These are phyloP conservation scores for Ciconia nigra DNA, from an alignment of 2,797 vertebrate species.

Conservation along the genomic window DNA sequence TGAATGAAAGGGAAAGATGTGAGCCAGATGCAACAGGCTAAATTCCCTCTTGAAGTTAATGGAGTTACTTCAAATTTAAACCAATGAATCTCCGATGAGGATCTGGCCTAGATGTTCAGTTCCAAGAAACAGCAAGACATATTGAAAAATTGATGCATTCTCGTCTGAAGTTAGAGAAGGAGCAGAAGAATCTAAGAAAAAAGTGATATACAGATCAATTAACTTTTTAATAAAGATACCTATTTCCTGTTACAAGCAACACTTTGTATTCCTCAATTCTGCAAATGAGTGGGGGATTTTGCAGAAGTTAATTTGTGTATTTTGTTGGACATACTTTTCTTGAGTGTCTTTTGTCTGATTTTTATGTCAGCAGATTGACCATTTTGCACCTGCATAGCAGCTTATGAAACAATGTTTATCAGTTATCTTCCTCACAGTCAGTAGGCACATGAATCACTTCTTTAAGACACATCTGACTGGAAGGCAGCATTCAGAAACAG, in stretches of 20 bases:
- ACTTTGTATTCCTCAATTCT: neutral
- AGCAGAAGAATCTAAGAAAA: neutral
- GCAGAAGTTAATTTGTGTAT: neutral
- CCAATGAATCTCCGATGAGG: neutral
- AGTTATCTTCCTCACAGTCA: neutral
- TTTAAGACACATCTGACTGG: neutral
- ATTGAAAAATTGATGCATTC: constrained; percentile 14
- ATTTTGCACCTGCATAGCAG: neutral
- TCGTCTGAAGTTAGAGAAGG: neutral
- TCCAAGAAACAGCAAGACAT: neutral
- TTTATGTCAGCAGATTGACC: neutral
- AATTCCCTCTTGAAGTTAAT: constrained; percentile 56
- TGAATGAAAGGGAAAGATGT: constrained; percentile 59
- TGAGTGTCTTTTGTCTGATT: neutral
- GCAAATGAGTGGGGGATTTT: neutral
- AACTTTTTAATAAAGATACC: constrained; percentile 16
- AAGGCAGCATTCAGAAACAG: neutral
- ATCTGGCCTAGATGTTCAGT: neutral
- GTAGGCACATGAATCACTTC: neutral
- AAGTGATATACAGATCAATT: neutral
- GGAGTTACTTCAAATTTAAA: constrained; percentile 33
- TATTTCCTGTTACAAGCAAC: constrained; percentile 6
- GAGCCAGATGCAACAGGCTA: constrained; percentile 54
- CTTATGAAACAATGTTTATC: neutral
- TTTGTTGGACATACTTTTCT: neutral